Conservation (phyloP, 1,140 invertebrate species). For the Sipha flava region DNA sequence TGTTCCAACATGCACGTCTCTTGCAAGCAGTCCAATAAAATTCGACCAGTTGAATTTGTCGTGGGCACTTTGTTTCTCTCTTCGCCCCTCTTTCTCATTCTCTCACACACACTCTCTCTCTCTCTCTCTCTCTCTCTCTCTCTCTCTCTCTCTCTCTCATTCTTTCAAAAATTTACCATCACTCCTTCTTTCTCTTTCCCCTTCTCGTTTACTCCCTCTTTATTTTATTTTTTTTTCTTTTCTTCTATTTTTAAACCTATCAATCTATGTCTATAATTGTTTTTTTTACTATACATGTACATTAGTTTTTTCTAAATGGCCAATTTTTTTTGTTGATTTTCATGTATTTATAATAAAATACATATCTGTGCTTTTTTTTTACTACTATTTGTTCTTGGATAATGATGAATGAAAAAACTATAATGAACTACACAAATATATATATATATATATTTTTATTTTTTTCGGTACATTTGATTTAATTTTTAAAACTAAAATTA, state of each 20-base stretch:
- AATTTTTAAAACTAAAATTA: no score
- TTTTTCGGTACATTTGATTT: no score
- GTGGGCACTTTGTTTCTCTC: background rate
- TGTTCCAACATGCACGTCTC: constrained; percentile 4
- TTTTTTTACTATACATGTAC: no score
- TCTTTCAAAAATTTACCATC: no score
- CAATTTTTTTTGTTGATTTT: background rate
- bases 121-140: background rate
- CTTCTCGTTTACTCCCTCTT: background rate
- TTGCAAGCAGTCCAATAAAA: constrained; percentile 11
- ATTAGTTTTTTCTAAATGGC: background rate
- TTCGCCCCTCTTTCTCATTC: background rate
- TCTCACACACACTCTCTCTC: no score
- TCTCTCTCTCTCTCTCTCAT: background rate
- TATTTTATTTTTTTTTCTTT: background rate
- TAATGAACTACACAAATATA: no score
- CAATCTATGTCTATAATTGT: no score
- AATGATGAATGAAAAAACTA: no score
- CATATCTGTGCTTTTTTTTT: background rate
- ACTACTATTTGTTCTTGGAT: no score
- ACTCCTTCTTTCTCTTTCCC: background rate
- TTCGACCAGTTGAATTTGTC: constrained; percentile 22
- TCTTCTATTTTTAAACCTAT: no score
- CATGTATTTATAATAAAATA: background rate
- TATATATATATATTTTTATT: no score